Percentiles rank a stretch among this genome's conserved stretches.
These are phyloP conservation scores for Lysandra coridon DNA, from an alignment of 2,888 invertebrate species.

Conservation along the genomic window DNA sequence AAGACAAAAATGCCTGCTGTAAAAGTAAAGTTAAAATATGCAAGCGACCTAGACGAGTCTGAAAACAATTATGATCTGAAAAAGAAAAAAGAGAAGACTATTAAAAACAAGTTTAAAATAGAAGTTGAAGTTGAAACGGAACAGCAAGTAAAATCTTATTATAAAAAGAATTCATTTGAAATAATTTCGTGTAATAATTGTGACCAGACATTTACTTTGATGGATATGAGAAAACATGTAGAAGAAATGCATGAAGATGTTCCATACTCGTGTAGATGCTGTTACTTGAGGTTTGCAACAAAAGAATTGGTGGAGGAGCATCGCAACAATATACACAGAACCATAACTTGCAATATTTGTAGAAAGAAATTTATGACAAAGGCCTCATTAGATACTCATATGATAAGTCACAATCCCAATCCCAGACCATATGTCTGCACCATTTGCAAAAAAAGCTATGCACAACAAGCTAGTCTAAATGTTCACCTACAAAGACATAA, in stretches of 20 bases:
- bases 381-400: constrained; percentile 38
- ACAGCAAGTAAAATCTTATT: not conserved
- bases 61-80: not conserved
- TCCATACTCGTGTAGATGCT: constrained; percentile 38
- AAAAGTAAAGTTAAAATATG: not conserved
- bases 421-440: not conserved
- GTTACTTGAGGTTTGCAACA: constrained; percentile 35
- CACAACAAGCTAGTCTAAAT: not conserved
- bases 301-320: constrained; percentile 40
- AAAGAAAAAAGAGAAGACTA: not conserved
- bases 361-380: constrained; percentile 40
- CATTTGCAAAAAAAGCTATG: constrained; percentile 8
- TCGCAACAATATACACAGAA: constrained; percentile 39
- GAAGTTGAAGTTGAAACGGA: not conserved
- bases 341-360: constrained; percentile 45
- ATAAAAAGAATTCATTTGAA: not conserved
- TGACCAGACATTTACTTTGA: not conserved
- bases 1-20: not conserved
- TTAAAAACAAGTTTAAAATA: not conserved
- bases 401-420: constrained; percentile 11
- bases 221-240: constrained; percentile 1
- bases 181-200: not conserved
- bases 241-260: constrained; percentile 27
- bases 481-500: constrained; percentile 39
- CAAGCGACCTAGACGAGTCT: not conserved